These are phyloP conservation scores for Erythrolamprus reginae DNA, from an alignment of 2,113 vertebrate genomes.

Conservation along the genomic window DNA sequence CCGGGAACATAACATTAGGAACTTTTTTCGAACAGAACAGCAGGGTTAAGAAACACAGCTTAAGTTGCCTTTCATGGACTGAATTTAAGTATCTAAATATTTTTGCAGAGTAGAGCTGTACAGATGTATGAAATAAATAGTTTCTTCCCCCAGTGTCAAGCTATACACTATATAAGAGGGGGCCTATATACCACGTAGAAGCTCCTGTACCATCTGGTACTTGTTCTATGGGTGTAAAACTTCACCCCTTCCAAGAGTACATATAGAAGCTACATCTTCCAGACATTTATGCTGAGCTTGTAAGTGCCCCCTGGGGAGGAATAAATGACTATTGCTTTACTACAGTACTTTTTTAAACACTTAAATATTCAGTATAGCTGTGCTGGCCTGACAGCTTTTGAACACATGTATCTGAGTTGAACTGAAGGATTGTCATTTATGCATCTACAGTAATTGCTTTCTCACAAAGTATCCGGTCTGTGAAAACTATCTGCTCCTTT, in stretches of 20 bases:
- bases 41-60: not conserved
- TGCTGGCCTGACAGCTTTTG: not conserved
- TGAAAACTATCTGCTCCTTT: slow-evolving; percentile 12
- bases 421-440: slow-evolving; percentile 31
- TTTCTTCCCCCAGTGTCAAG: not conserved
- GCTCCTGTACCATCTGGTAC: not conserved
- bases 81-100: slow-evolving; percentile 15
- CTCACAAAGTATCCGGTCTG: slow-evolving; percentile 12
- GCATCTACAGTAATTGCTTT: slow-evolving; percentile 31
- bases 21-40: too few relatives aligned
- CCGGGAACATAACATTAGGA: too few relatives aligned
- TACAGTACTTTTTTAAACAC: not conserved
- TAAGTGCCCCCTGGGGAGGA: not conserved
- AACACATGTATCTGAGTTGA: slow-evolving; percentile 20
- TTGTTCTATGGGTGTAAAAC: not conserved
- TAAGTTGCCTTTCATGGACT: slow-evolving; percentile 13
- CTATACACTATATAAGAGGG: not conserved
- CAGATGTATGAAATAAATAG: not conserved
- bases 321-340: not conserved
- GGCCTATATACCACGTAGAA: not conserved
- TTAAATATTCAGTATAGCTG: not conserved
- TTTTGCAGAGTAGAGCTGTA: not conserved
- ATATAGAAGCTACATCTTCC: not conserved
- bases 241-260: not conserved
- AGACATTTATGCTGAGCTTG: not conserved